Percentiles rank a stretch among this genome's conserved stretches.
phyloP scores from a whole-genome alignment of 2,888 invertebrate species.

The Clepsis dumicolana region DNA sequence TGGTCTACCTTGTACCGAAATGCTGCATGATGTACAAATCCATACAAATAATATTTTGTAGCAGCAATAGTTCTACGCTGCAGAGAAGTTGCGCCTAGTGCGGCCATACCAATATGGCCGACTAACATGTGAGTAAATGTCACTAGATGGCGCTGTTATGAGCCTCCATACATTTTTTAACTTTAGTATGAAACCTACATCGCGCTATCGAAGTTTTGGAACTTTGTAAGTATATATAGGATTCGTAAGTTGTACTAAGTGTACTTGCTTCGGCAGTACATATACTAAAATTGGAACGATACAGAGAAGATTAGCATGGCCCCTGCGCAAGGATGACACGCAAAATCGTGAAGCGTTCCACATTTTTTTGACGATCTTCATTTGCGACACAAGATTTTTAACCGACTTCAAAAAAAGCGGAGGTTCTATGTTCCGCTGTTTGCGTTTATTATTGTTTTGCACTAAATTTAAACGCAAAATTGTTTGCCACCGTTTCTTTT shows the following conservation, averaged over 20 bases:
- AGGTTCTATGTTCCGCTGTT: too few relatives aligned
- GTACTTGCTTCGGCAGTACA: conserved; percentile 48
- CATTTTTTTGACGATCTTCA: conserved; percentile 42
- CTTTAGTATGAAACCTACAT: conserved; percentile 3
- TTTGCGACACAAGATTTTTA: too few relatives aligned
- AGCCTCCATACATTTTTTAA: not conserved
- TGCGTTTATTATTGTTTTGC: too few relatives aligned
- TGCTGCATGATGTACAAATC: too few relatives aligned
- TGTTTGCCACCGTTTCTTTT: too few relatives aligned
- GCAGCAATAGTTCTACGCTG: too few relatives aligned
- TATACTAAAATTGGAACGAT: conserved; percentile 48
- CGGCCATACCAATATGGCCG: not conserved
- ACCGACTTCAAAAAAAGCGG: too few relatives aligned
- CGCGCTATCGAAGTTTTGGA: conserved; percentile 19
- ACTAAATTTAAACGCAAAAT: too few relatives aligned
- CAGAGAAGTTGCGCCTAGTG: too few relatives aligned
- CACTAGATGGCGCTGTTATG: conserved; percentile 19
- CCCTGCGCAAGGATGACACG: conserved; percentile 49
- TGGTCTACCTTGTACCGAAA: too few relatives aligned
- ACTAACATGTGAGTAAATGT: not conserved
- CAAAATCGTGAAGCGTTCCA: conserved; percentile 49
- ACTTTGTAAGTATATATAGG: conserved; percentile 13
- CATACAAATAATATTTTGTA: too few relatives aligned
- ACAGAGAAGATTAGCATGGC: conserved; percentile 49
- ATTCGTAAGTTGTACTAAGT: not conserved